Evolutionary conservation across 2,888 invertebrate species (phyloP), one percentile per base, ranked within the genome.

Genomic region (Blomia tropicalis): DNA sequence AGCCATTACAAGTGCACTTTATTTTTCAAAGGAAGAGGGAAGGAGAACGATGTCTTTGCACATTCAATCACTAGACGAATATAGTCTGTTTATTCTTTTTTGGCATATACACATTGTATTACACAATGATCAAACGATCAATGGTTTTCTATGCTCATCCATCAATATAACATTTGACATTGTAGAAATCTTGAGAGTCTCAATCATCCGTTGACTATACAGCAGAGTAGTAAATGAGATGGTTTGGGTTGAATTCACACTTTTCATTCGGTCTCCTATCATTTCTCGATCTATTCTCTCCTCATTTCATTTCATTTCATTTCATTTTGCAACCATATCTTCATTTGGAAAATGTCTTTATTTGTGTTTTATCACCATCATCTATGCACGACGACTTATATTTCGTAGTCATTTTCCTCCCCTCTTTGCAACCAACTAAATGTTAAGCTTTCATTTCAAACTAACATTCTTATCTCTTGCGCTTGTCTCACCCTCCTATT

Each of bases 401-500:
- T 41, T 14, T n/a, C 41, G 14, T 41, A 14, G 14, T 41, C n/a
- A 14, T 41, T 41, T 41, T 14, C 41, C 41, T 41, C 14, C 14
- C 41, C 41, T 41, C 41, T 41, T 17, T 41, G 14, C n/a, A 41
- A 17, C 41, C 41, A 41, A 41, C 41, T 41, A 41, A 41, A 17
- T n/a, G 14, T 41, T 41, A 41, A 17, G 14, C n/a, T 41, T 41
- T 14, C 41, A 17, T 41, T 41, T 41, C n/a, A 41, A 17, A 17
- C 41, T 41, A 14, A 17, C n/a, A 17, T n/a, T 41, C 43, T 59
- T 27, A 41, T 47, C 19, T 44, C 43, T 32, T 41, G 22, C 36
- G 11, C 22, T 29, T 23, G 51, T 47, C 14, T 43, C 1, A 30
- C 63, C 4, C 60, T 65, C 64, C 65, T 4, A 56, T 59, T n/a